phyloP scores from a whole-genome alignment of 1,140 invertebrate species.

The Antheraea pernyi region DNA sequence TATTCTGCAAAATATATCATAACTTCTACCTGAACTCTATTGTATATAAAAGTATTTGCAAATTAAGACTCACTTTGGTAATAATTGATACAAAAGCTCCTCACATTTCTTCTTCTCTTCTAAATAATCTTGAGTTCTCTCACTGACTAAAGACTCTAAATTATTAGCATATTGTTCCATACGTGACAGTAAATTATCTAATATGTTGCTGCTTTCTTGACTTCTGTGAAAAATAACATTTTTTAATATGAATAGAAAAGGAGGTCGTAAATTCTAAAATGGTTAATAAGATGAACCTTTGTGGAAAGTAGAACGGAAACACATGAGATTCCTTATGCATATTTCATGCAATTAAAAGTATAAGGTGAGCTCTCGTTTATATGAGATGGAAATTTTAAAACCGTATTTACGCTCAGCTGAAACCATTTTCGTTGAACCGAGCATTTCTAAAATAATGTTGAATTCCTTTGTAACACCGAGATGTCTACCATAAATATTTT shows the following conservation, averaged over 20 bases:
- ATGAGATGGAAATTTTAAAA: neutral
- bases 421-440: neutral
- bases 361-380: neutral
- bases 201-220: constrained; percentile 81
- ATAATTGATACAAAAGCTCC: constrained; percentile 95
- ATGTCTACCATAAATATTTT: no score
- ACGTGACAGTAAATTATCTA: constrained; percentile 96
- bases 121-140: constrained; percentile 96
- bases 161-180: constrained; percentile 99
- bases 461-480: neutral
- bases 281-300: constrained; percentile 8
- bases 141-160: constrained; percentile 96
- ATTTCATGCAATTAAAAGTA: constrained; percentile 12
- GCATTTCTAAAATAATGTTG: neutral
- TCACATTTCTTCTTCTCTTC: constrained; percentile 99
- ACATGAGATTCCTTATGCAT: constrained; percentile 1
- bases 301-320: neutral
- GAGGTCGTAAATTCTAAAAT: constrained; percentile 11
- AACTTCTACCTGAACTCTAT: no score
- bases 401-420: neutral
- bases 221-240: constrained; percentile 44
- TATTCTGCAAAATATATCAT: no score
- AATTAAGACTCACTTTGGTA: constrained; percentile 86
- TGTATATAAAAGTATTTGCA: no score
- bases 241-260: neutral